Evolutionary conservation across 2,797 vertebrate genomes (phyloP), one percentile per base, ranked within the genome.

Genomic region (Helicolenus hilgendorfi): DNA sequence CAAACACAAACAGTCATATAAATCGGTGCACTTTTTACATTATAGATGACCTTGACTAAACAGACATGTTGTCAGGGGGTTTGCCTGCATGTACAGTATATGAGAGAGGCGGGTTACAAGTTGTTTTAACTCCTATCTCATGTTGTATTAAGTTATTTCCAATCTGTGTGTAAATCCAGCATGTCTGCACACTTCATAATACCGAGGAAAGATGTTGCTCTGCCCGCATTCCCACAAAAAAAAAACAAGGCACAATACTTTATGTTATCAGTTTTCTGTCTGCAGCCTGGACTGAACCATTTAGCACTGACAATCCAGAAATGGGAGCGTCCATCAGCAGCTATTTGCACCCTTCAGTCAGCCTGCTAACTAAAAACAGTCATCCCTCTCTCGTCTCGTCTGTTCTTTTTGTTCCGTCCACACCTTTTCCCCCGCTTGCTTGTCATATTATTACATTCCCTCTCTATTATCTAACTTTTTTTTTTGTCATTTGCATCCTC

Each of bases 181-280:
- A 29, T 53, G 41, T n/a, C 63, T 63, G 33, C n/a, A n/a, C 31
- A 45, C n/a, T 82, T 62, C 31, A 15, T 29, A 20, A 49, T 20
- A 18, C 24, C 11, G 29, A 75, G 49, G 67, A 13, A 15, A 49
- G 15, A 53, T 41, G 68, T 33, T 27, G 56, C 36, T 62, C 33
- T 58, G 73, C 64, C 14, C 65, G n/a, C 63, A 29, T 59, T 56
- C 60, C 41, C 29, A 49, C 49, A 8, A 6, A 64, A 56, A 38
- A 38, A 60, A 38, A 60, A 9, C 3, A 2, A 67, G 22, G 15
- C 11, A 9, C 10, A 80, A 89, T 86, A 78, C 6, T 27, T 27
- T 27, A 27, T 27, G 41, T 80, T 91, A 89, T 92, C 89, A 45
- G 38, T 22, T 69, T 58, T 27, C 79, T 88, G 78, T 88, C 78